Evolutionary conservation across 2,797 vertebrate species (phyloP).

Genomic region (Trichosurus vulpecula): DNA sequence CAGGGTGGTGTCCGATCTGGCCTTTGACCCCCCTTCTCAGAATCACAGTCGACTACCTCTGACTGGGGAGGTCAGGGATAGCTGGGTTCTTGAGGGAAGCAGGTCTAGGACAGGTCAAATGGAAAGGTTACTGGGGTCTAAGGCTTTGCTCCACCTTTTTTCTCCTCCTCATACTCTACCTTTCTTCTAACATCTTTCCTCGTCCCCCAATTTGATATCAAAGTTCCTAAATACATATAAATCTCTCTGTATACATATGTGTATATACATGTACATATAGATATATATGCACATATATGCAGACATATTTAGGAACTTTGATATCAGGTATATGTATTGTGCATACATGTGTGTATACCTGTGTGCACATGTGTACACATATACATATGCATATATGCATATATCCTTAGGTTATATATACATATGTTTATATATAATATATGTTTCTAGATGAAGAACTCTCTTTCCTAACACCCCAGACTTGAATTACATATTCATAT

Average conservation of each 20-base stretch:
- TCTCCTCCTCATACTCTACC: too few relatives aligned
- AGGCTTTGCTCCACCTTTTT: too few relatives aligned
- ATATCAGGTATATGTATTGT: too few relatives aligned
- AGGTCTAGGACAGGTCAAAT: not conserved
- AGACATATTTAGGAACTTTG: too few relatives aligned
- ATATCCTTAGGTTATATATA: not conserved
- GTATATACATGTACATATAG: too few relatives aligned
- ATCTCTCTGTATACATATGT: not conserved
- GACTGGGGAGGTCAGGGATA: not conserved
- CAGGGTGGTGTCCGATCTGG: too few relatives aligned
- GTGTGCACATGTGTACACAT: too few relatives aligned
- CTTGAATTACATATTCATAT: not conserved
- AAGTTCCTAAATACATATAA: not conserved
- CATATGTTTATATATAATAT: not conserved
- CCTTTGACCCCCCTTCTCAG: too few relatives aligned
- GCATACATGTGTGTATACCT: too few relatives aligned
- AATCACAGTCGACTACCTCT: not conserved
- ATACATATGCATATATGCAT: too few relatives aligned
- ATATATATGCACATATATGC: too few relatives aligned
- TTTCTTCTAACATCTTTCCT: not conserved
- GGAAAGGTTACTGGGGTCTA: not conserved
- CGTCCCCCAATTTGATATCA: not conserved
- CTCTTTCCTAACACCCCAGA: not conserved
- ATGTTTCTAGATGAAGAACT: not conserved
- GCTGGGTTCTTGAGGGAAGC: too few relatives aligned